Base-by-base conservation (phyloP, 2,113 vertebrate genomes). In the Eclectus roratus region DNA sequence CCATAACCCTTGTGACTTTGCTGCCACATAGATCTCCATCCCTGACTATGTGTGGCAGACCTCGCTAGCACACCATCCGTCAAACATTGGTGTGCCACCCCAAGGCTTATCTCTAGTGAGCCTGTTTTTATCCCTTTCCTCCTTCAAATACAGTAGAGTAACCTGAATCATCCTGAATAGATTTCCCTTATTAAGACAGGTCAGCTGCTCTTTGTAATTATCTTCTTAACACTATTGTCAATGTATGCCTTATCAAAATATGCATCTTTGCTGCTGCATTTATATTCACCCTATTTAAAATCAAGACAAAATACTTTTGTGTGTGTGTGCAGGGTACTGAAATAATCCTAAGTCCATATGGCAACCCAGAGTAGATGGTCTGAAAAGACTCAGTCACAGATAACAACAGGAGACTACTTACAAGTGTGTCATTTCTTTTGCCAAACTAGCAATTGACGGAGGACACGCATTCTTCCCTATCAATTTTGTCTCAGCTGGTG, bases 191-290 rank as follows among this genome's bases (percentile, higher is more conserved):
- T 43, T 74, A 85, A 88, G 88, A 92, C 55, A 74, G 7, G 0
- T 81, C 46, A 82, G 55, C 53, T 89, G 65, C 33, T 90, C 61
- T 90, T 73, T 3, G 9, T 65, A 96, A 94, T 93, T 92, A 56
- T 78, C 63, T 91, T 86, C 89, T 91, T 89, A 94, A 76, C 18
- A 17, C 28, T 80, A 35, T 44, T 73, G 65, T 96, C 85, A 79
- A 86, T 80, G 44, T 55, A 39, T 43, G 60, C 63, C 65, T 71
- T 92, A 91, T 72, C 77, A 88, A 93, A 96, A 96, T 89, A 92
- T 17, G 66, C 17, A 91, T 86, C 18, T 72, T 85, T 81, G 16
- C 83, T 76, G 69, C 47, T 95, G 53, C 52, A 77, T 96, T 95
- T 93, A 82, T 76, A 92, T 33, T 92, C 61, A 76, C 6, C n/a